These are phyloP conservation scores for Trachelipus rathkii DNA, from an alignment of 1,140 invertebrate species.

Conservation along the genomic window DNA sequence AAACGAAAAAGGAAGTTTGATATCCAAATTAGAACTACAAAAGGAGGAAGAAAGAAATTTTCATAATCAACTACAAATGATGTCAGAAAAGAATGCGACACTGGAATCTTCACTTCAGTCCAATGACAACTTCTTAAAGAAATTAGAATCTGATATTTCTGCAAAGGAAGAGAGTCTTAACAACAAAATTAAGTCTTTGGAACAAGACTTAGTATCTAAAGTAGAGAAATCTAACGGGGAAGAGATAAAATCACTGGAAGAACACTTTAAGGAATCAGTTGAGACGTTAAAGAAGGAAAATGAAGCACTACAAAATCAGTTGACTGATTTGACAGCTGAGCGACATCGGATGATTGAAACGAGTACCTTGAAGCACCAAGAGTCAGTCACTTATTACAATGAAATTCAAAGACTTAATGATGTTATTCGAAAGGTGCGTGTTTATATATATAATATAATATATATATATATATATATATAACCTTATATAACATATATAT, in stretches of 20 bases:
- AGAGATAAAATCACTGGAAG: neutral
- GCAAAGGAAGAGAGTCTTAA: no score
- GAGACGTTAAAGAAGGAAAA: constrained; percentile 47
- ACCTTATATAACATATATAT: no score
- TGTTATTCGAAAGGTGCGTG: constrained; percentile 42
- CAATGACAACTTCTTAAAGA: no score
- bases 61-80: no score
- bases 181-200: no score
- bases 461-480: no score
- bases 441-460: neutral
- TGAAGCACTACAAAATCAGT: constrained; percentile 50
- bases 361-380: constrained; percentile 73
- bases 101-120: neutral
- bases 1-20: no score
- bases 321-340: constrained; percentile 54
- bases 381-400: constrained; percentile 72
- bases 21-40: no score
- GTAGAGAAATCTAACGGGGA: neutral
- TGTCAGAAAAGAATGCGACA: no score
- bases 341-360: constrained; percentile 69
- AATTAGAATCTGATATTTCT: no score
- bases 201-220: no score
- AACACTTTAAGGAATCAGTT: neutral
- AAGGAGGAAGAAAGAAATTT: no score
- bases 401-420: constrained; percentile 72